Base-by-base conservation (phyloP, 1,140 invertebrate species). In the Anoplophora glabripennis region DNA sequence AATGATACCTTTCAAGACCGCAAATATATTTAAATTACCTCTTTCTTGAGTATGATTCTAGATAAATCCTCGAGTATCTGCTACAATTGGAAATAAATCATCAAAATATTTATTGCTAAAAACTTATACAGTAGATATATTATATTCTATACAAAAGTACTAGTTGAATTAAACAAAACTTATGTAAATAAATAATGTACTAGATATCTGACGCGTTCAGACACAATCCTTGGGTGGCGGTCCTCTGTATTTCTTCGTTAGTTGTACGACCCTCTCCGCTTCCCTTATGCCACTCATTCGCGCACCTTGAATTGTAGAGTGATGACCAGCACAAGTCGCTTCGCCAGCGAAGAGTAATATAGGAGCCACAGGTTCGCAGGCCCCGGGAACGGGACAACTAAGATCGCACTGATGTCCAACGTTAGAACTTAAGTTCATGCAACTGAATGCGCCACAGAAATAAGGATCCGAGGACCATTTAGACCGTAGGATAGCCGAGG, bases 261-360 rank as follows among this genome's bases (percentile, higher is more conserved):
- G 67, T 60, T 86, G 78, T 59, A 88, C 80, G 46, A 91, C 82
- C 48, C 87, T 80, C 63, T 90, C 86, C 0, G 90, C 89, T 77
- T 93, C 92, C 7, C 90, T 79, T 59, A 90, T 85, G 0, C 91
- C 91, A 63, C 88, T 90, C 18, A 90, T 72, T 64, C 89, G 80
- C 8, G 90, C 90, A 10, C 90, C 91, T 69, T 93, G 90, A 1
- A 89, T 86, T 2, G 90, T 93, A 8, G 85, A 85, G 48, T 86
- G 88, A 61, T 86, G 84, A 18, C 84, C 87, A 77, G 64, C 89
- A 85, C 90, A 86, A 0, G 92, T 93, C 0, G 90, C 92, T 78
- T 96, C 93, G 0, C 93, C 93, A 41, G 92, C 93, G 75, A 95
- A 95, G 14, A 93, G 72, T 15, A 96, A 70, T 28, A 82, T 79